Evolutionary conservation across 2,797 vertebrate species (phyloP).

Genomic region (Salarias fasciatus): DNA sequence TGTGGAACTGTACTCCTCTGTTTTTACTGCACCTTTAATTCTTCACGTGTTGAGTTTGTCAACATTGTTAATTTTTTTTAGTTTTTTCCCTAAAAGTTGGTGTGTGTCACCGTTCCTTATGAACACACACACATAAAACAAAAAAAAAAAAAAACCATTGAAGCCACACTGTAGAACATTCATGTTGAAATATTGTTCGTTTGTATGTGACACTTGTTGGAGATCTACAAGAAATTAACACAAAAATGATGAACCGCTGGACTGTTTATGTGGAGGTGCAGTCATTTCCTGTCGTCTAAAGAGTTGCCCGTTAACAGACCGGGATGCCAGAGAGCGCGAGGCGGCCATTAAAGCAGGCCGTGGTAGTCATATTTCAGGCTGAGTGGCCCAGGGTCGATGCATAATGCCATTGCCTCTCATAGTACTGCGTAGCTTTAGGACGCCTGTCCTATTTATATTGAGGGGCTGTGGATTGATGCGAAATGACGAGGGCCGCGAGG

Average conservation of each 20-base stretch:
- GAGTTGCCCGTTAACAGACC: constrained; percentile 31
- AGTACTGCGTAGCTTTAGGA: constrained; percentile 78
- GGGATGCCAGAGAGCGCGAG: constrained; percentile 31
- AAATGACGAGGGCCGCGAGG: constrained; percentile 84
- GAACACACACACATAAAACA: too few species aligned
- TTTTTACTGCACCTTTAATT: constrained; percentile 56
- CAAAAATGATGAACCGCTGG: too few species aligned
- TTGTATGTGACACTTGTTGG: too few species aligned
- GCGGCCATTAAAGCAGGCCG: constrained; percentile 53
- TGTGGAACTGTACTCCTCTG: constrained; percentile 59
- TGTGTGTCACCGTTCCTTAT: too few species aligned
- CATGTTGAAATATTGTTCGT: too few species aligned
- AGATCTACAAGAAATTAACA: too few species aligned
- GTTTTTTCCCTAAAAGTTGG: too few species aligned
- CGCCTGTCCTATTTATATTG: constrained; percentile 84
- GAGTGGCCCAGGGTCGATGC: constrained; percentile 67
- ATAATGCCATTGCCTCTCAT: constrained; percentile 74
- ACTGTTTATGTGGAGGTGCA: neutral
- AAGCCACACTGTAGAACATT: neutral
- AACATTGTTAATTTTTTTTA: constrained; percentile 1
- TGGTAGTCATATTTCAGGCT: constrained; percentile 62
- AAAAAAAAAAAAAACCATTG: too few species aligned
- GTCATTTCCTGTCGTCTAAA: constrained; percentile 12
- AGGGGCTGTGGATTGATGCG: constrained; percentile 83
- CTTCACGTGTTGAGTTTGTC: constrained; percentile 22